phyloP scores from a whole-genome alignment of 2,888 invertebrate species.

The Anoplius nigerrimus region DNA sequence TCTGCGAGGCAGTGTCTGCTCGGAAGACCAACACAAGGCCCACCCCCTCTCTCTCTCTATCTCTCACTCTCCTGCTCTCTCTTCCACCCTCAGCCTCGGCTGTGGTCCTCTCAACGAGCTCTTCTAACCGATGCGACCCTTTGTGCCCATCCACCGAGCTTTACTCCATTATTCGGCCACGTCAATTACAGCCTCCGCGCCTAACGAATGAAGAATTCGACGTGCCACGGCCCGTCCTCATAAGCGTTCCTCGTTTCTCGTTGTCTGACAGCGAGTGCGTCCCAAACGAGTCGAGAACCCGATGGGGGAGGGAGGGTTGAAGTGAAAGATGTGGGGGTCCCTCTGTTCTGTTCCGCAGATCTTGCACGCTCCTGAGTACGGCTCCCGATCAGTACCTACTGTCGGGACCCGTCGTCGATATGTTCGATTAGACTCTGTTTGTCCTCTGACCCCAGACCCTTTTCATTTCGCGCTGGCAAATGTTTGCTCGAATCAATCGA shows the following conservation, averaged over 20 bases:
- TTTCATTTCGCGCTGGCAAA: conserved; percentile 33
- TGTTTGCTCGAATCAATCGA: conserved; percentile 32
- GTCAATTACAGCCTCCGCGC: conserved; percentile 55
- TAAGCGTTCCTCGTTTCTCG: conserved; percentile 17
- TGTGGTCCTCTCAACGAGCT: conserved; percentile 8
- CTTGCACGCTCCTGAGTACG: conserved; percentile 14
- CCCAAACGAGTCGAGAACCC: conserved; percentile 22
- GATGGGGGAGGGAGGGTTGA: conserved; percentile 34
- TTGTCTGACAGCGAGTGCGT: conserved; percentile 36
- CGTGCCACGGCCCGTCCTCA: conserved; percentile 43
- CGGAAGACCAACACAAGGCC: conserved; percentile 1
- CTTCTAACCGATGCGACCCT: conserved; percentile 34
- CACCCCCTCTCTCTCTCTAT: conserved; percentile 9
- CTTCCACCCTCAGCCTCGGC: conserved; percentile 10
- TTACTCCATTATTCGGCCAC: conserved; percentile 55
- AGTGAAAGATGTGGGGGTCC: conserved; percentile 38
- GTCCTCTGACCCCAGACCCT: conserved; percentile 17
- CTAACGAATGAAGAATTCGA: conserved; percentile 55
- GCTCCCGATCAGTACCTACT: conserved; percentile 11
- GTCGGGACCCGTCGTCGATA: conserved; percentile 31
- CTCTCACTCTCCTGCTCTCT: background rate
- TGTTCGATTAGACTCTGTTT: conserved; percentile 17
- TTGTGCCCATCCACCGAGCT: conserved; percentile 48
- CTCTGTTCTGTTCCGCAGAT: conserved; percentile 1
- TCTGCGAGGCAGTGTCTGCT: conserved; percentile 24